These are phyloP conservation scores for Crotalus viridis DNA, from an alignment of 2,113 vertebrate genomes.

Conservation along the genomic window DNA sequence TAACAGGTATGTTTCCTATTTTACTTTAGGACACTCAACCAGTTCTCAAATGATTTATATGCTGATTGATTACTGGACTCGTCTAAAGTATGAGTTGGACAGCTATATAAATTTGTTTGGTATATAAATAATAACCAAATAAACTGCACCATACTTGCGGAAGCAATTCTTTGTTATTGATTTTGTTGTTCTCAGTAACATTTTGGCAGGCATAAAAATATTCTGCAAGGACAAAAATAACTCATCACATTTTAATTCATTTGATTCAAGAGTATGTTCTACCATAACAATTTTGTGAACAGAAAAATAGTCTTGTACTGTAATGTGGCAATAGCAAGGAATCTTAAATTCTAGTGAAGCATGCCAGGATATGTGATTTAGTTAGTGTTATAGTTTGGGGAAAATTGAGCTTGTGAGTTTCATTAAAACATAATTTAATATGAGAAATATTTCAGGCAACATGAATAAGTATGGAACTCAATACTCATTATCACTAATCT, in stretches of 20 bases:
- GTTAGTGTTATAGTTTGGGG: neutral
- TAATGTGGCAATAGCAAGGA: neutral
- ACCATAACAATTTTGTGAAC: neutral
- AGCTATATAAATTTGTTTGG: neutral
- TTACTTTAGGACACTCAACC: neutral
- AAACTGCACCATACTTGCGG: neutral
- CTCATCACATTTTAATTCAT: neutral
- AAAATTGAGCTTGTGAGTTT: neutral
- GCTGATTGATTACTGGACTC: constrained; percentile 2
- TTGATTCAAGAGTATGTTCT: neutral
- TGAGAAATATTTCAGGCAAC: neutral
- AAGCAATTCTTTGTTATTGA: neutral
- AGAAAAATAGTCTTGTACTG: neutral
- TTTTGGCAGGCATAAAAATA: constrained; percentile 1
- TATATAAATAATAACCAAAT: neutral
- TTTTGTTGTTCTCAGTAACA: constrained; percentile 2
- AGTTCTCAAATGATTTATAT: neutral
- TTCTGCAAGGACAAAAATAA: neutral
- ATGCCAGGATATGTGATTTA: neutral
- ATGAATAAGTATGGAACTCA: neutral
- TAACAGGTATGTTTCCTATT: neutral
- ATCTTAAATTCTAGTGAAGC: neutral
- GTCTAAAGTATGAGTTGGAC: neutral
- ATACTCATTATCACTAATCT: neutral
- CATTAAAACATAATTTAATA: neutral